These are phyloP conservation scores for Cataglyphis altisquamis DNA, from an alignment of 2,888 invertebrate genomes.

Conservation along the genomic window DNA sequence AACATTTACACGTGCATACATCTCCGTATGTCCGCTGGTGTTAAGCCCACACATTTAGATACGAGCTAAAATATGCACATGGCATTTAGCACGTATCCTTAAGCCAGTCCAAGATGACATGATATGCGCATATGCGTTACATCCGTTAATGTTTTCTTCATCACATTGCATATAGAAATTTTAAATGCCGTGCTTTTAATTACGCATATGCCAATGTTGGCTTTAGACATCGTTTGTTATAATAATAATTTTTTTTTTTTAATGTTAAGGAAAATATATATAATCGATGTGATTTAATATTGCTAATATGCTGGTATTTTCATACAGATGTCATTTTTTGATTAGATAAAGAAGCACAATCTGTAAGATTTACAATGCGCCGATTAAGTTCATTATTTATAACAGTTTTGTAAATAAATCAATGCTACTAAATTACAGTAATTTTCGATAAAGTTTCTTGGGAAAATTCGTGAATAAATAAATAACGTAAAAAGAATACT, in stretches of 20 bases:
- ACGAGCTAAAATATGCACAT: neutral
- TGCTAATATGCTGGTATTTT: neutral
- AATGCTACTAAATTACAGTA: neutral
- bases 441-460: neutral
- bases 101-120: neutral
- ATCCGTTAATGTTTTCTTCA: neutral
- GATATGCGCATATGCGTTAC: neutral
- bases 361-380: neutral
- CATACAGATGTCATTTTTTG: neutral
- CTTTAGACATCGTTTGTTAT: neutral
- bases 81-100: neutral
- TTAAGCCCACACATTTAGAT: slow-evolving; percentile 6
- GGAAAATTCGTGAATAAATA: neutral
- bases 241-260: neutral
- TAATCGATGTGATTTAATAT: neutral
- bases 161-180: neutral
- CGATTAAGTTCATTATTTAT: neutral
- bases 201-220: neutral
- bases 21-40: neutral
- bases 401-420: neutral
- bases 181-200: neutral
- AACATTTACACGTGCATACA: neutral
- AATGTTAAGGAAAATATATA: neutral
- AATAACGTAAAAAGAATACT: neutral
- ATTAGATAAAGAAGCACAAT: neutral